Conservation (phyloP, 2,113 vertebrate genomes). For the Gnathonemus longibarbis region DNA sequence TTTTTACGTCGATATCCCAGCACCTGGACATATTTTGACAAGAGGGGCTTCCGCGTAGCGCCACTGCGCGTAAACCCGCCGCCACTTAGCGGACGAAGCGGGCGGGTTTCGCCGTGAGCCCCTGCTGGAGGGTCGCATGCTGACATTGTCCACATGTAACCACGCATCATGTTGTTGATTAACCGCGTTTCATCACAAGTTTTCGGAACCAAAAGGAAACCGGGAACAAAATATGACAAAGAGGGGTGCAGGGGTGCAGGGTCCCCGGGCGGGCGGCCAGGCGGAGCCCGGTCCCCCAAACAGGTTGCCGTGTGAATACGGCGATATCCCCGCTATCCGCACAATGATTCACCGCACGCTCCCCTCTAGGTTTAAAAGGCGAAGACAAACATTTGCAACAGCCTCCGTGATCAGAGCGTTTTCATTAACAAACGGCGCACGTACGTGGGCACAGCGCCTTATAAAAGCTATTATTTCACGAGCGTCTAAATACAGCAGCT, state of each 20-base stretch:
- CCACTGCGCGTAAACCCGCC: background rate
- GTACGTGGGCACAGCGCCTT: background rate
- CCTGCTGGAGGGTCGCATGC: background rate
- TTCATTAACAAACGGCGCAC: background rate
- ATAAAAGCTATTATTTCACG: background rate
- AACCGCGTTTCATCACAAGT: background rate
- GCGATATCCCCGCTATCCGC: background rate
- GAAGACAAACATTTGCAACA: background rate
- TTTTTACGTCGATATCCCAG: background rate
- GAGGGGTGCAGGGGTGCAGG: background rate
- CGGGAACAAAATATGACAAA: background rate
- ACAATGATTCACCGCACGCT: background rate
- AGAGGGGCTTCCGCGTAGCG: background rate
- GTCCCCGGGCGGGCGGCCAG: background rate
- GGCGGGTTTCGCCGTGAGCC: background rate
- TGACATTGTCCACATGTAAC: background rate
- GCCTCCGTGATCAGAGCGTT: background rate
- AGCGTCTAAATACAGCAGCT: background rate
- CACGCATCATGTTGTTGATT: background rate
- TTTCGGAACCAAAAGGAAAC: background rate
- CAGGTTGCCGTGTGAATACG: conserved; percentile 1
- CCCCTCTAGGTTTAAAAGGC: background rate
- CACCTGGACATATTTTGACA: background rate
- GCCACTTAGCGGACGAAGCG: background rate
- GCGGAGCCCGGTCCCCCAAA: background rate